Evolutionary conservation across 2,888 invertebrate species (phyloP).

Genomic region (Eretmocerus hayati): DNA sequence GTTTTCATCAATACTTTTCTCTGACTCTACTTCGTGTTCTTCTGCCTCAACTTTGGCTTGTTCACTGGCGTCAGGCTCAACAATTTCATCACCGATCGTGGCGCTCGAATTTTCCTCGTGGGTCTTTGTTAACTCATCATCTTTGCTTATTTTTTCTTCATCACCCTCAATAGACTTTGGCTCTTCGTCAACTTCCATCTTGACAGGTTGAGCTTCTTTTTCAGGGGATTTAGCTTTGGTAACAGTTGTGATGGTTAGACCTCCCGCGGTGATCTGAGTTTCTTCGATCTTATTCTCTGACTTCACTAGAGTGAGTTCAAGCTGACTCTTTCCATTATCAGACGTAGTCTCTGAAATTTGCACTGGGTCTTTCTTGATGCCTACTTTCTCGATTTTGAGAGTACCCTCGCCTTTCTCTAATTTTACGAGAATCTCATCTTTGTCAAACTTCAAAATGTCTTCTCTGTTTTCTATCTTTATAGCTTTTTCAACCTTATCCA

Average conservation of each 20-base stretch:
- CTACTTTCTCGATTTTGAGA: slow-evolving; percentile 57
- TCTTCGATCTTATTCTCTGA: slow-evolving; percentile 44
- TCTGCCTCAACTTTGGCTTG: slow-evolving; percentile 22
- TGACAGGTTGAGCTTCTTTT: slow-evolving; percentile 29
- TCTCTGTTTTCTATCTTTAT: slow-evolving; percentile 55
- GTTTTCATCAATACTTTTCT: slow-evolving; percentile 24
- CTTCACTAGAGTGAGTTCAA: slow-evolving; percentile 49
- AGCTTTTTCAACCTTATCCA: slow-evolving; percentile 45
- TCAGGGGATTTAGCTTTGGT: slow-evolving; percentile 31
- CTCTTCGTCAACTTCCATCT: slow-evolving; percentile 32
- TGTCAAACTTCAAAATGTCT: slow-evolving; percentile 55
- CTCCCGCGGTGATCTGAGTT: slow-evolving; percentile 32
- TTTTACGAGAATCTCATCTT: slow-evolving; percentile 57
- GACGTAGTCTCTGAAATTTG: slow-evolving; percentile 35
- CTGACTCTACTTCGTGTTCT: slow-evolving; percentile 19
- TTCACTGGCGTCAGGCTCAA: slow-evolving; percentile 1
- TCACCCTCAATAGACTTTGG: slow-evolving; percentile 25
- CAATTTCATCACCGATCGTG: slow-evolving; percentile 1
- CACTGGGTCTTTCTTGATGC: slow-evolving; percentile 47
- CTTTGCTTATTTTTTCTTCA: slow-evolving; percentile 29
- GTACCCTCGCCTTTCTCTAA: slow-evolving; percentile 59
- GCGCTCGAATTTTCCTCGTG: slow-evolving; percentile 18
- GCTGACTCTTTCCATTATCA: slow-evolving; percentile 37
- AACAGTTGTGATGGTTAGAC: slow-evolving; percentile 41
- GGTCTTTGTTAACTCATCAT: slow-evolving; percentile 2